Evolutionary conservation across 2,888 invertebrate genomes (phyloP).

Genomic region (Electrophaes corylata): DNA sequence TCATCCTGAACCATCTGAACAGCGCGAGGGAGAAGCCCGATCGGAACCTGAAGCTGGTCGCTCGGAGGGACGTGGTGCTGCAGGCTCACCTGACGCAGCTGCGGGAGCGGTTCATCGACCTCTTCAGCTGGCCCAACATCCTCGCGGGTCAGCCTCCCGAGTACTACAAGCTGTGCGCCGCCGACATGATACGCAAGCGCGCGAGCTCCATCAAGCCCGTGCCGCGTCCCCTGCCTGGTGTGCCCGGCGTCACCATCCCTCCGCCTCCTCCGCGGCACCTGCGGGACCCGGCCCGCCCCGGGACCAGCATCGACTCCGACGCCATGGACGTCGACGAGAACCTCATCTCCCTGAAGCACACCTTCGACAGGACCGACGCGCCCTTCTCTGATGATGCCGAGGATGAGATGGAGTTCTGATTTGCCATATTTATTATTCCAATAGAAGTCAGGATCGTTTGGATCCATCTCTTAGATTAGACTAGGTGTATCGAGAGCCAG

Average conservation of each 20-base stretch:
- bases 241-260: slow-evolving; percentile 3
- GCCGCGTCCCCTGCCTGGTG: background rate
- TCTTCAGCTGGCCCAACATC: slow-evolving; percentile 17
- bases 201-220: background rate
- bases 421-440: too few relatives aligned
- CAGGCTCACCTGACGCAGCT: background rate
- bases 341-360: background rate
- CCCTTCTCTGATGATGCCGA: background rate
- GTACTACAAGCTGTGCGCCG: slow-evolving; percentile 2
- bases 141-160: slow-evolving; percentile 12
- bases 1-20: background rate
- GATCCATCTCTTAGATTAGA: too few relatives aligned
- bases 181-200: background rate
- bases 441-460: too few relatives aligned
- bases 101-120: slow-evolving; percentile 16
- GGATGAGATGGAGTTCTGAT: background rate
- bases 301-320: background rate
- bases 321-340: background rate
- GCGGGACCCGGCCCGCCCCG: too few relatives aligned
- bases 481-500: too few relatives aligned
- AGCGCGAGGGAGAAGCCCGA: background rate
- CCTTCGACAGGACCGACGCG: background rate
- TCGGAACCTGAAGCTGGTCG: background rate
- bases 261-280: background rate
- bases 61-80: background rate